Evolutionary conservation across 2,797 vertebrate genomes (phyloP).

Genomic region (Bovichtus variegatus): DNA sequence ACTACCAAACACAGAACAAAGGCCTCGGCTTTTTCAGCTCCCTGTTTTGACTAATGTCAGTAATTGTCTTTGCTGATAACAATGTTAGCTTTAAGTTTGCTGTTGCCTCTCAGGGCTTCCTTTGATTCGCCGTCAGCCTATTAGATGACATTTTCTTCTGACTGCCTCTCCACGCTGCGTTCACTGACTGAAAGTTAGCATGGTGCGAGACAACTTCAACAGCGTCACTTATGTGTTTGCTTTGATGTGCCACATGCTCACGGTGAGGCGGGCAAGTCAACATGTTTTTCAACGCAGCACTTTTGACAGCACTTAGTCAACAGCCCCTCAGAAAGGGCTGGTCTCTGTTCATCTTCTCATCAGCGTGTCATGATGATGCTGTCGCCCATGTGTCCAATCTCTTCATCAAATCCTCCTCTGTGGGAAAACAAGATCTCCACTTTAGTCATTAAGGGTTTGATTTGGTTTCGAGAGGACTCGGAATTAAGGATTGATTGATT

Average conservation of each 20-base stretch:
- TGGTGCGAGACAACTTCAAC: slow-evolving; percentile 68
- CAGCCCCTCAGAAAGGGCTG: slow-evolving; percentile 37
- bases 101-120: slow-evolving; percentile 66
- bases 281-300: slow-evolving; percentile 62
- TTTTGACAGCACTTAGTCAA: slow-evolving; percentile 77
- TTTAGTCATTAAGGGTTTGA: neutral
- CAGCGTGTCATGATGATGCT: slow-evolving; percentile 19
- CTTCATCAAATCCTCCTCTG: neutral
- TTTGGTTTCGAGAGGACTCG: neutral
- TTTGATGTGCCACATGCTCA: slow-evolving; percentile 76
- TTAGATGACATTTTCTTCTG: slow-evolving; percentile 65
- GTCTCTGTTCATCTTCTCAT: slow-evolving; percentile 40
- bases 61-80: slow-evolving; percentile 79
- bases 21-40: slow-evolving; percentile 36
- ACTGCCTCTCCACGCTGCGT: slow-evolving; percentile 47
- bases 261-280: slow-evolving; percentile 60
- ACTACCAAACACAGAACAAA: slow-evolving; percentile 70
- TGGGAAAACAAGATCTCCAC: neutral
- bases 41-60: slow-evolving; percentile 81
- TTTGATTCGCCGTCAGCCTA: slow-evolving; percentile 80
- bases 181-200: slow-evolving; percentile 69
- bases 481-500: neutral
- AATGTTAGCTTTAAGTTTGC: slow-evolving; percentile 64
- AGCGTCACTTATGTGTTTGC: slow-evolving; percentile 60
- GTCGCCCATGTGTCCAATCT: slow-evolving; percentile 5